phyloP scores from a whole-genome alignment of 2,113 vertebrate genomes.

The Acanthisitta chloris region DNA sequence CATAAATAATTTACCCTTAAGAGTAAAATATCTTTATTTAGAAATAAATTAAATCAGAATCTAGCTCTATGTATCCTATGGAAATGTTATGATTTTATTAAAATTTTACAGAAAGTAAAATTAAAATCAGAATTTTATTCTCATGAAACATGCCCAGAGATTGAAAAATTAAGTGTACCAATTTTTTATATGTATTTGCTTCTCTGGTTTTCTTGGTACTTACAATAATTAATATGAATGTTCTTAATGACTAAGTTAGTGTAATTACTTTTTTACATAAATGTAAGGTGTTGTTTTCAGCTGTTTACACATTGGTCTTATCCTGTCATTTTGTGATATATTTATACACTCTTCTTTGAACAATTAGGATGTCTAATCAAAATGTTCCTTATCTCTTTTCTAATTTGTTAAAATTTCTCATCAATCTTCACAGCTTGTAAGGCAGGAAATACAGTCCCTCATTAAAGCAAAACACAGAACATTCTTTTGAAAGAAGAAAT shows the following conservation, averaged over 20 bases:
- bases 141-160: not conserved
- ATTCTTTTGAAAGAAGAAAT: slow-evolving; percentile 34
- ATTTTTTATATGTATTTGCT: not conserved
- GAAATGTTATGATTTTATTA: not conserved
- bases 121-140: not conserved
- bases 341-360: not conserved
- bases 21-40: not conserved
- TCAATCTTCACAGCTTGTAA: not conserved
- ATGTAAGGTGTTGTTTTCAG: not conserved
- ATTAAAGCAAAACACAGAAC: not conserved
- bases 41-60: not conserved
- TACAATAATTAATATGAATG: not conserved
- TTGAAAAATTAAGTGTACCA: not conserved
- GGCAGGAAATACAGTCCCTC: not conserved
- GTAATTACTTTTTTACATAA: slow-evolving; percentile 12
- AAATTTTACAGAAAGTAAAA: not conserved
- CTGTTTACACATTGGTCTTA: not conserved
- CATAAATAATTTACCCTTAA: not conserved
- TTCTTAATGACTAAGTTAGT: not conserved
- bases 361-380: slow-evolving; percentile 14
- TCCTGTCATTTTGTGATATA: not conserved
- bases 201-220: not conserved
- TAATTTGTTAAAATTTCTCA: not conserved
- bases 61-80: not conserved
- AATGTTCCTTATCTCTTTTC: not conserved